phyloP scores from a whole-genome alignment of 2,113 vertebrate genomes.

The Loxodonta africana region DNA sequence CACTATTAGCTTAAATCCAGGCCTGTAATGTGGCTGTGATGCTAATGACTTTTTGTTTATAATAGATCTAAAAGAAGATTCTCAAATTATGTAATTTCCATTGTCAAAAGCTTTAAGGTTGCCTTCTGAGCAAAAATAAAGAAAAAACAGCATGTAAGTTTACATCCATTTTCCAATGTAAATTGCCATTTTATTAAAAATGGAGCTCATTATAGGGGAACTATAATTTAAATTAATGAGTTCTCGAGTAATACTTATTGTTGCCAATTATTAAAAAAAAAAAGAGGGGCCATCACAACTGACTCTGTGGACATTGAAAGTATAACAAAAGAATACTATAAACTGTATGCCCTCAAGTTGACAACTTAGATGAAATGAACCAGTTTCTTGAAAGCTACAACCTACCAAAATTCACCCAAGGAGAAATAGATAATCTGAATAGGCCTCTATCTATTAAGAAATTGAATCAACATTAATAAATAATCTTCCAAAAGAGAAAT shows the following conservation, averaged over 20 bases:
- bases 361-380: not conserved
- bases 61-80: constrained; percentile 63
- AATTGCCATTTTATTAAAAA: constrained; percentile 77
- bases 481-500: not conserved
- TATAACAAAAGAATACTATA: not conserved
- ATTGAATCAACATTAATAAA: not conserved
- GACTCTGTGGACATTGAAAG: not conserved
- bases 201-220: not conserved
- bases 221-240: constrained; percentile 70
- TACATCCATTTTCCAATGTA: not conserved
- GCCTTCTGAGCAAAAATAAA: constrained; percentile 46
- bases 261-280: constrained; percentile 2
- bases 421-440: not conserved
- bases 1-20: constrained; percentile 41
- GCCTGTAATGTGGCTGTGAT: constrained; percentile 6
- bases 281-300: not conserved
- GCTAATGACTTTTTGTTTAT: constrained; percentile 59
- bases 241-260: constrained; percentile 72
- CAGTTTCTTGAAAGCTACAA: not conserved
- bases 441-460: not conserved
- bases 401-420: not conserved
- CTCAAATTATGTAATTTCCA: constrained; percentile 45
- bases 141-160: constrained; percentile 22
- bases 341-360: not conserved
- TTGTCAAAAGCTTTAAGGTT: not conserved